These are phyloP conservation scores for Sebastiscus tertius DNA, from an alignment of 2,797 vertebrate genomes.

Conservation along the genomic window DNA sequence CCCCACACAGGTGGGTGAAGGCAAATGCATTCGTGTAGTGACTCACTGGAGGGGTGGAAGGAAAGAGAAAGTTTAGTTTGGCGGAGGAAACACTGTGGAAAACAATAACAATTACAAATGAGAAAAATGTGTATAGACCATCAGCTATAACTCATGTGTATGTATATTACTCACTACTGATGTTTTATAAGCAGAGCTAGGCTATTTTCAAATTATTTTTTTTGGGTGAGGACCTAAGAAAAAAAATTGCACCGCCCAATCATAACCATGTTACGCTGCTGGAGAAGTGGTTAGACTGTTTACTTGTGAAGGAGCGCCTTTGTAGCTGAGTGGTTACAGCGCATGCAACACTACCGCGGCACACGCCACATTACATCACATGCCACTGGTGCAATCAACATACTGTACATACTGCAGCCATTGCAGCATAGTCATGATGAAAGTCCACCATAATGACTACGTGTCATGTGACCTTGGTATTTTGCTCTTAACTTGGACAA, in stretches of 20 bases:
- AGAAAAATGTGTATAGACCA: neutral
- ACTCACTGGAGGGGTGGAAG: constrained; percentile 77
- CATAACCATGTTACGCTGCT: neutral
- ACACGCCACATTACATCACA: neutral
- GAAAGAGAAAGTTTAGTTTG: neutral
- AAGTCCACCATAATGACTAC: neutral
- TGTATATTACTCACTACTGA: neutral
- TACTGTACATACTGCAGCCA: neutral
- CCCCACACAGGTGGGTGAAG: constrained; percentile 85
- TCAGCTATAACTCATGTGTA: neutral
- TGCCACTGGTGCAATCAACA: neutral
- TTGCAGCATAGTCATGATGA: neutral
- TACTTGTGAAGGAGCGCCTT: neutral
- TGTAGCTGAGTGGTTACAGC: neutral
- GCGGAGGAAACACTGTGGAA: neutral
- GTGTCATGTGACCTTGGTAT: neutral
- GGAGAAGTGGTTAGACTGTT: neutral
- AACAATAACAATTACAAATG: neutral
- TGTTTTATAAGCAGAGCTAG: neutral
- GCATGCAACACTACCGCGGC: neutral
- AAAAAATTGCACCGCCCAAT: neutral
- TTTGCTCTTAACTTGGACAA: neutral
- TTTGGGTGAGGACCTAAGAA: no score
- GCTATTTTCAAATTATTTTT: no score
- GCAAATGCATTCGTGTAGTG: constrained; percentile 87